phyloP scores from a whole-genome alignment of 2,797 vertebrate genomes.

The Nasua narica region DNA sequence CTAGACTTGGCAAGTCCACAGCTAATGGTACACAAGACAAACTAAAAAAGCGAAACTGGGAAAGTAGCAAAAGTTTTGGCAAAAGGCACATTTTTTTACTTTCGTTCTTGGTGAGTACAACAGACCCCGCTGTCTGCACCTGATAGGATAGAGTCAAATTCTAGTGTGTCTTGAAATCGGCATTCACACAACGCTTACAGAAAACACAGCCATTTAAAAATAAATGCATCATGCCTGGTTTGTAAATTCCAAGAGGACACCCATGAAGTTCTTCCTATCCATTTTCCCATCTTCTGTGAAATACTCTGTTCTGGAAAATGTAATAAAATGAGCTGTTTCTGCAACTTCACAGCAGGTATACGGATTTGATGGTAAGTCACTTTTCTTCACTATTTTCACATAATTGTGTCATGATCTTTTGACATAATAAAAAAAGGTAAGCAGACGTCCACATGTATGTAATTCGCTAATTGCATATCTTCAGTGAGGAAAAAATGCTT shows the following conservation, averaged over 20 bases:
- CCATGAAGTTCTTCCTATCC: constrained; percentile 15
- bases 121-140: background rate
- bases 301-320: constrained; percentile 56
- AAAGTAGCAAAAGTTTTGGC: constrained; percentile 43
- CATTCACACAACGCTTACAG: constrained; percentile 45
- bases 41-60: constrained; percentile 7
- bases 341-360: constrained; percentile 75
- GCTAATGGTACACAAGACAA: background rate
- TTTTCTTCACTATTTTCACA: constrained; percentile 71
- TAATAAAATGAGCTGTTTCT: constrained; percentile 73
- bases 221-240: constrained; percentile 69
- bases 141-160: constrained; percentile 56
- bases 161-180: constrained; percentile 48
- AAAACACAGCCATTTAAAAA: constrained; percentile 67
- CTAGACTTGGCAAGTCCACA: background rate
- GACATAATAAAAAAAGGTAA: constrained; percentile 76
- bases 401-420: constrained; percentile 69
- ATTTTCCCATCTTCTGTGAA: constrained; percentile 44
- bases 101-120: constrained; percentile 56
- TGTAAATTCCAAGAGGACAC: constrained; percentile 57
- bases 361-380: constrained; percentile 72
- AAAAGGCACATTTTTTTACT: constrained; percentile 29
- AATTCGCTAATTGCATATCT: constrained; percentile 75
- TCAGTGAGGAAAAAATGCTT: constrained; percentile 73
- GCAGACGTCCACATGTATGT: constrained; percentile 67